phyloP scores from a whole-genome alignment of 1,140 invertebrate species.

The Varroa destructor region DNA sequence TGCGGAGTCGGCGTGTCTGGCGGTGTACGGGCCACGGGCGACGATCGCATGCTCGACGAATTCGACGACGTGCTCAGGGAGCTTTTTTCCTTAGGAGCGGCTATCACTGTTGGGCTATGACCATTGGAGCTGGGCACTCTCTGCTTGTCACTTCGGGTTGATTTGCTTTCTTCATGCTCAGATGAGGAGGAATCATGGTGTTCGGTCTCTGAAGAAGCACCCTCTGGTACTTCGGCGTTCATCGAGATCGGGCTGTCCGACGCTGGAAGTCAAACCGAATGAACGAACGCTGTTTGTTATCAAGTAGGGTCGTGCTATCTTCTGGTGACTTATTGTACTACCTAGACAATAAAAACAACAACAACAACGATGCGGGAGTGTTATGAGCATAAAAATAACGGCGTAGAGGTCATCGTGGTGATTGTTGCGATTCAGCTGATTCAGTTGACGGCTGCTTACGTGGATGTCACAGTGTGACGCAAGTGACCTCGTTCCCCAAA shows the following conservation, averaged over 20 bases:
- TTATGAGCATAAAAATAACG: too few relatives aligned
- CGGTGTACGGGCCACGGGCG: background rate
- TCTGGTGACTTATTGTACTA: too few relatives aligned
- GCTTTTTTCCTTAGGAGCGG: conserved; percentile 24
- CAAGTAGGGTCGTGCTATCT: too few relatives aligned
- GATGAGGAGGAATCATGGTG: conserved; percentile 20
- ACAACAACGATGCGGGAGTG: too few relatives aligned
- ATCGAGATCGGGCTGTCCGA: conserved; percentile 28
- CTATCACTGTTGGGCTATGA: conserved; percentile 18
- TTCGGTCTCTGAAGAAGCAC: conserved; percentile 16
- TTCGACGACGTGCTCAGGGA: conserved; percentile 23
- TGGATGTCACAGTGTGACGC: too few relatives aligned
- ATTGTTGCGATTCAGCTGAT: too few relatives aligned
- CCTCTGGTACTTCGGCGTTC: conserved; percentile 19
- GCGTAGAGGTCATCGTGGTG: too few relatives aligned
- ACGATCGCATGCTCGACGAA: conserved; percentile 15
- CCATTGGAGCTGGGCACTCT: conserved; percentile 15
- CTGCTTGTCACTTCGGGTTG: conserved; percentile 10
- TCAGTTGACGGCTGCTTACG: too few relatives aligned
- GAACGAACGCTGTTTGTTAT: too few relatives aligned
- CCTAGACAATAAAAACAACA: too few relatives aligned
- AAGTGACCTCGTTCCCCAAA: too few relatives aligned
- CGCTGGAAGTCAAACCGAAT: background rate
- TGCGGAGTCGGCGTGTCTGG: background rate
- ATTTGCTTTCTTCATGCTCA: conserved; percentile 18